Base-by-base conservation (phyloP, 1,140 invertebrate genomes). In the Pseudomyrmex concolor region DNA sequence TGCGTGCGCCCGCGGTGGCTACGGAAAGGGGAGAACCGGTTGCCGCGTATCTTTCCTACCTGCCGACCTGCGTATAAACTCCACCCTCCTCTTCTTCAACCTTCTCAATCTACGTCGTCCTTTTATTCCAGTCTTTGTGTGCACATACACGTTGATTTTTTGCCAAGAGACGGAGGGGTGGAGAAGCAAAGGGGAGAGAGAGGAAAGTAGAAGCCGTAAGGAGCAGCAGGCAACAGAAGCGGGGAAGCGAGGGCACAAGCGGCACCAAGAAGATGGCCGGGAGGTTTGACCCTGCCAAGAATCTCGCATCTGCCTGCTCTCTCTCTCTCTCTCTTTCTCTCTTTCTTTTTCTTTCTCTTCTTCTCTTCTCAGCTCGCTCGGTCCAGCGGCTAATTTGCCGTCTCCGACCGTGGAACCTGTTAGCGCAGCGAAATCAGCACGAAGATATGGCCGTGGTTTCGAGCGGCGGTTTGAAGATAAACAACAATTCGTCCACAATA, bases 281-380 rank as follows among this genome's bases (percentile, higher is more conserved):
- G 85, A 86, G 89, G 85, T 78, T 89, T 90, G 91, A 91, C 89
- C 91, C 90, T 83, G 85, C 84, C 85, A 90, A 86, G 90, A 91
- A 91, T 93, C 89, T 86, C 63, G 89, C 92, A 92, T 93, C 92
- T 93, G 91, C 89, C 92, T 85, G 59, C 50, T 66, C 59, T 73
- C 9, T 59, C 64, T 84, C 60, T 25, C 59, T 51, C 64, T 51
- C 64, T 76, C 63, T 63, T 64, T 60, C 72, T 59, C 84, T 57
- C 76, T 73, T 55, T n/a, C n/a, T n/a, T n/a, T n/a, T n/a, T n/a
- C 64, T 76, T 51, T 51, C 64, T 76, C 63, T 63, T 64, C 63
- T 72, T 59, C 84, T 57, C 76, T 73, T 55, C 51, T 25, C 76
- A 70, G 77, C 62, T 59, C 67, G 48, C 64, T 66, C 70, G 83